Evolutionary conservation across 2,888 invertebrate species (phyloP).

Genomic region (Folsomia manolachei): DNA sequence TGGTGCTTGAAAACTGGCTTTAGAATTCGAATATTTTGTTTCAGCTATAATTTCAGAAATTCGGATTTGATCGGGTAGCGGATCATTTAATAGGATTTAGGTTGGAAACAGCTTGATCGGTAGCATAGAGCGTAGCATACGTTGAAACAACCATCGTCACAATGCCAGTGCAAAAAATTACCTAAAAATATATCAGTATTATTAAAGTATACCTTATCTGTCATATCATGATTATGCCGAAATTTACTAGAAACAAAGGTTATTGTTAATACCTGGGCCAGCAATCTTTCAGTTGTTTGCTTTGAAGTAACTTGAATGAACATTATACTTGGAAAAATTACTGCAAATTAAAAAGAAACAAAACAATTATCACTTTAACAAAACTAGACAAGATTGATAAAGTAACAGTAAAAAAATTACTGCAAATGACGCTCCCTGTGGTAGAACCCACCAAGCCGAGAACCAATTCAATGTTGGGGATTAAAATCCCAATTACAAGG

Average conservation of each 20-base stretch:
- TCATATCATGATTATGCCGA: no score
- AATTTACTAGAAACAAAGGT: background rate
- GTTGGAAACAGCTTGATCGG: constrained; percentile 61
- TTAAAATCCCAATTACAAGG: constrained; percentile 74
- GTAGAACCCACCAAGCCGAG: constrained; percentile 92
- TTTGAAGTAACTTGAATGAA: constrained; percentile 81
- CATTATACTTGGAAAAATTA: constrained; percentile 87
- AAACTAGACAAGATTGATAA: no score
- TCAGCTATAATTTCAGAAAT: constrained; percentile 24
- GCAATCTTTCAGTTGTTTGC: constrained; percentile 74
- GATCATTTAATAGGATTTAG: no score
- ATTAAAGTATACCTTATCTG: background rate
- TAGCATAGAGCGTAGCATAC: constrained; percentile 78
- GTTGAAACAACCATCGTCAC: constrained; percentile 85
- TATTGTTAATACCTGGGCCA: constrained; percentile 68
- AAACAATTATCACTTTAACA: no score
- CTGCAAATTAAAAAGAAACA: no score
- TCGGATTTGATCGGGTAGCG: constrained; percentile 27
- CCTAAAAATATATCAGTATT: no score
- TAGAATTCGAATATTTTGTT: background rate
- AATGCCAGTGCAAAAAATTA: constrained; percentile 76
- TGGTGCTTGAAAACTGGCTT: constrained; percentile 14
- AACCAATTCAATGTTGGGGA: constrained; percentile 92
- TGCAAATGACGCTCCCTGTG: constrained; percentile 87
- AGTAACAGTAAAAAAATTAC: no score